These are phyloP conservation scores for Dicerorhinus sumatrensis DNA, from an alignment of 2,113 vertebrate species.

Conservation along the genomic window DNA sequence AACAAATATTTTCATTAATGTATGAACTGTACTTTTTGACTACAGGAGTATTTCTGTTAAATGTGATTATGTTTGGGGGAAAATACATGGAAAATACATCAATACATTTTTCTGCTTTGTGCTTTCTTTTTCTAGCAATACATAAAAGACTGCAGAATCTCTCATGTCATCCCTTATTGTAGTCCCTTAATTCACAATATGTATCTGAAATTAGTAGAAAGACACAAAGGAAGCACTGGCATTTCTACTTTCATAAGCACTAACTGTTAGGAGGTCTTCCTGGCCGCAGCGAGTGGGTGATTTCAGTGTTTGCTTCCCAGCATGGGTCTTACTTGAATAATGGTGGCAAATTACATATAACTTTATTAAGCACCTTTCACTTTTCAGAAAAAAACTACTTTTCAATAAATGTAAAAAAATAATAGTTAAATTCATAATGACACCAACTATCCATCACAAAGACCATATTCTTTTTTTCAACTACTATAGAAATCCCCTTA, in stretches of 20 bases:
- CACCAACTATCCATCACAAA: constrained; percentile 2
- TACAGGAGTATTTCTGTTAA: not conserved
- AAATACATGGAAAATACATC: not conserved
- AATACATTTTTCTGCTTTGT: not conserved
- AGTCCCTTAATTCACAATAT: not conserved
- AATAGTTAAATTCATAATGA: constrained; percentile 37
- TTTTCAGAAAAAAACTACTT: constrained; percentile 36
- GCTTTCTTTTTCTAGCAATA: not conserved
- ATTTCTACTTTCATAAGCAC: constrained; percentile 22
- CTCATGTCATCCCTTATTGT: not conserved
- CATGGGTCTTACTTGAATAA: constrained; percentile 39
- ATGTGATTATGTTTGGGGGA: not conserved
- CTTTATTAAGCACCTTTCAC: constrained; percentile 63
- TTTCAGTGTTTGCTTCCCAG: constrained; percentile 50
- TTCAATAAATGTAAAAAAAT: constrained; percentile 57
- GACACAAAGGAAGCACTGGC: constrained; percentile 23
- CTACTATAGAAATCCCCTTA: constrained; percentile 34
- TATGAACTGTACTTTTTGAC: not conserved
- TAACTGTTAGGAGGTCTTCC: constrained; percentile 1
- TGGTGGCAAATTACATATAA: constrained; percentile 49
- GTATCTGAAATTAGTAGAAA: not conserved
- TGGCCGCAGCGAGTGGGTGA: not conserved
- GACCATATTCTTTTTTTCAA: not conserved
- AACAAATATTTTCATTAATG: not conserved
- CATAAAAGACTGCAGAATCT: not conserved